These are phyloP conservation scores for Vannuccia rotundouncinata DNA, from an alignment of 2,888 invertebrate species.

Conservation along the genomic window DNA sequence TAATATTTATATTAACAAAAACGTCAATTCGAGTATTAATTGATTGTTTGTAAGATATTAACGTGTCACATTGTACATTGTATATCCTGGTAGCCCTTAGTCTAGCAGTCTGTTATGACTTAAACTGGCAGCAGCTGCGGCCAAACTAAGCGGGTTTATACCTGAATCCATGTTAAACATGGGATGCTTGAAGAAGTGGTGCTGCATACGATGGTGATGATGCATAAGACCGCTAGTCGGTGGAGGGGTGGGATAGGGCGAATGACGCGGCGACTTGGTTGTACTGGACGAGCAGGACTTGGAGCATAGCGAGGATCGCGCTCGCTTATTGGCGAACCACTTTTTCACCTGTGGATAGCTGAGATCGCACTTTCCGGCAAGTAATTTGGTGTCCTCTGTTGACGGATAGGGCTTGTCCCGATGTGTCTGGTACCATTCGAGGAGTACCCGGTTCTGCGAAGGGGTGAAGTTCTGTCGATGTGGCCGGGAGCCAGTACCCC, in stretches of 20 bases:
- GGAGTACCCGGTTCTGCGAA: slow-evolving; percentile 35
- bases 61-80: background rate
- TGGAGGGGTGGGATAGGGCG: slow-evolving; percentile 11
- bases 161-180: background rate
- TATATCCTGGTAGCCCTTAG: background rate
- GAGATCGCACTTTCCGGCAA: slow-evolving; percentile 34
- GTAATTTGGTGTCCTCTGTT: slow-evolving; percentile 37
- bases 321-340: slow-evolving; percentile 39
- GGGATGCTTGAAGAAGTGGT: background rate
- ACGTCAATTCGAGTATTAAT: background rate
- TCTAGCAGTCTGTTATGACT: background rate
- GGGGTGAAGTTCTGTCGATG: slow-evolving; percentile 38
- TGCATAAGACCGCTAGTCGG: background rate
- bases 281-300: background rate
- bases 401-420: slow-evolving; percentile 38
- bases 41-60: no score
- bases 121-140: background rate
- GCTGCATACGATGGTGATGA: background rate
- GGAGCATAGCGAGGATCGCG: slow-evolving; percentile 30
- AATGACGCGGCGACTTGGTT: background rate
- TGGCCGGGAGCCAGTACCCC: slow-evolving; percentile 2
- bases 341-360: slow-evolving; percentile 38
- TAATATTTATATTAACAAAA: no score
- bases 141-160: background rate
- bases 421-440: slow-evolving; percentile 35